phyloP scores from a whole-genome alignment of 1,140 invertebrate species.

The Drosophila suzukii region DNA sequence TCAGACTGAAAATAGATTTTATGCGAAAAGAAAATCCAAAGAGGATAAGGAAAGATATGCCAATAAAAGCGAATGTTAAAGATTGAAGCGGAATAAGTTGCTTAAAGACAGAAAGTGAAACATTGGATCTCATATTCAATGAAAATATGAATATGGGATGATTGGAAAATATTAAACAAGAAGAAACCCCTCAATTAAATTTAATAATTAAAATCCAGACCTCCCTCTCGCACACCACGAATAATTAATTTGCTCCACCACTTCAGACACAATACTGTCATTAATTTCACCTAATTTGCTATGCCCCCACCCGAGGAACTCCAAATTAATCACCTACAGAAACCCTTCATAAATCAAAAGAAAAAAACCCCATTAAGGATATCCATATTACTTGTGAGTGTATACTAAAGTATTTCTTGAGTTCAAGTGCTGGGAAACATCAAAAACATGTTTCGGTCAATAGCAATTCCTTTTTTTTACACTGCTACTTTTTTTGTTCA shows the following conservation, averaged over 20 bases:
- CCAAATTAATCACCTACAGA: conserved; percentile 23
- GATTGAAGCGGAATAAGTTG: conserved; percentile 4
- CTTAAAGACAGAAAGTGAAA: not conserved
- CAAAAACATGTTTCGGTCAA: conserved; percentile 77
- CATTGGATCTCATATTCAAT: not conserved
- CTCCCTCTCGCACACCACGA: conserved; percentile 1
- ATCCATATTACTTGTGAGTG: conserved; percentile 18
- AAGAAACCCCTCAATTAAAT: not conserved
- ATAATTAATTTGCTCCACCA: conserved; percentile 22
- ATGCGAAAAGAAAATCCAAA: conserved; percentile 18
- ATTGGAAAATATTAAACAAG: not conserved
- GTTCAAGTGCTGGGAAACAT: conserved; percentile 52
- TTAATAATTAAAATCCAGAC: not conserved
- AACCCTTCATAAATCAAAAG: conserved; percentile 60
- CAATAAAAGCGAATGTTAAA: conserved; percentile 14
- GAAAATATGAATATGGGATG: conserved; percentile 3
- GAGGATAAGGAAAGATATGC: conserved; percentile 13
- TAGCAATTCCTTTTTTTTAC: conserved; percentile 33
- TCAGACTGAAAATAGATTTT: conserved; percentile 48
- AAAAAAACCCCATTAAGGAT: conserved; percentile 53
- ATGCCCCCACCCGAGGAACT: not conserved
- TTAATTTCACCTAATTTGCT: conserved; percentile 39
- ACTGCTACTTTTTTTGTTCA: conserved; percentile 36
- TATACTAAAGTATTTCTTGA: conserved; percentile 27
- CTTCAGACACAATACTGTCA: conserved; percentile 26